phyloP scores from a whole-genome alignment of 2,113 vertebrate genomes.

The Andinoacara biseriatus region DNA sequence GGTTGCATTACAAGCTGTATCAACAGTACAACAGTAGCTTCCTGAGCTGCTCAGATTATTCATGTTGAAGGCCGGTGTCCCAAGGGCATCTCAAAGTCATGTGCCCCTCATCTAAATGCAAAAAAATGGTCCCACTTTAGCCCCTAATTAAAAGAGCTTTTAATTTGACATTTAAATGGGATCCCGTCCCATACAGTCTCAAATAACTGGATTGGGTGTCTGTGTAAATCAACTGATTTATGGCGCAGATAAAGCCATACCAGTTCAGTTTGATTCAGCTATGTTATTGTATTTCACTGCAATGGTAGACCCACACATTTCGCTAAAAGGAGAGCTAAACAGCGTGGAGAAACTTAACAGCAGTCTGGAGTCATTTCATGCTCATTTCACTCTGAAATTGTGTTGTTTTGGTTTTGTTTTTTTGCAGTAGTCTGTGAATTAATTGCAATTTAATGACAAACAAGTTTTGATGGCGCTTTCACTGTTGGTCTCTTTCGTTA shows the following conservation, averaged over 20 bases:
- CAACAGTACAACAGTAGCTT: constrained; percentile 2
- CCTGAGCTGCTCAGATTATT: neutral
- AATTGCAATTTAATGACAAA: constrained; percentile 1
- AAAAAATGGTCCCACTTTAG: neutral
- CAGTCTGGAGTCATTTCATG: neutral
- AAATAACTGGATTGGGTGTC: neutral
- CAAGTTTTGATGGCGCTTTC: neutral
- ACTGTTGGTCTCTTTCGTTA: neutral
- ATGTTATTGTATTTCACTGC: neutral
- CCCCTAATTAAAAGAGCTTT: neutral
- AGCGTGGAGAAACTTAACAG: neutral
- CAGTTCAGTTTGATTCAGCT: neutral
- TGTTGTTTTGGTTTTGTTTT: neutral
- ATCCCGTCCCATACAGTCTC: neutral
- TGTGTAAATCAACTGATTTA: neutral
- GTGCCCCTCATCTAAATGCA: neutral
- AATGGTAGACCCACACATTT: neutral
- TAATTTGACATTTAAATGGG: neutral
- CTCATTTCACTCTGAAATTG: neutral
- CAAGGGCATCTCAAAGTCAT: neutral
- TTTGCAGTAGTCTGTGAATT: neutral
- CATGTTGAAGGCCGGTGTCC: neutral
- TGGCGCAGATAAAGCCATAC: rapidly evolving
- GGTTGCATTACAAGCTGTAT: neutral
- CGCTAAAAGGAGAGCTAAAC: neutral